These are phyloP conservation scores for Parnassius mnemosyne DNA, from an alignment of 2,888 invertebrate genomes.

Conservation along the genomic window DNA sequence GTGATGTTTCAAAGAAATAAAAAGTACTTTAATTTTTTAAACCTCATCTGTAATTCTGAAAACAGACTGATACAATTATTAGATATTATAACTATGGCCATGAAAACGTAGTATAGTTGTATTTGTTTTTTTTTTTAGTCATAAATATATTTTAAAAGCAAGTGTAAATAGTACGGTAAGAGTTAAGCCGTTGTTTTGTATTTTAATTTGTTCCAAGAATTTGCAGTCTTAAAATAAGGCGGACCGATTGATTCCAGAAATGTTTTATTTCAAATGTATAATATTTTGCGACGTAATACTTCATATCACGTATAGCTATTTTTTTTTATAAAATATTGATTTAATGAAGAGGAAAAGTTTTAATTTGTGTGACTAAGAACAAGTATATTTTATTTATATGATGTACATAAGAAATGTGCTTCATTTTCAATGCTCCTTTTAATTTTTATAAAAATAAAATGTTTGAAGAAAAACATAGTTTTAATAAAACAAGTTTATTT, in stretches of 20 bases:
- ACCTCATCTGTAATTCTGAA: too few relatives aligned
- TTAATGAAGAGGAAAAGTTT: slow-evolving; percentile 1
- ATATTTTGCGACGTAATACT: slow-evolving; percentile 7
- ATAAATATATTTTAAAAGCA: slow-evolving; percentile 15
- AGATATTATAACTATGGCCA: slow-evolving; percentile 1
- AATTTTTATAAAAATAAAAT: slow-evolving; percentile 23
- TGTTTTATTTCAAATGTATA: slow-evolving; percentile 19
- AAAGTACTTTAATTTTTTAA: too few relatives aligned
- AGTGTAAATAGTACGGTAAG: slow-evolving; percentile 21
- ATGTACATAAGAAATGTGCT: slow-evolving; percentile 9
- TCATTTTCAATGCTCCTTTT: slow-evolving; percentile 25
- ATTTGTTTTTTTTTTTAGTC: slow-evolving; percentile 14
- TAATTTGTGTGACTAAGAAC: slow-evolving; percentile 9
- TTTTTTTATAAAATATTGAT: slow-evolving; percentile 17
- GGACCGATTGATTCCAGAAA: background rate
- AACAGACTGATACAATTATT: too few relatives aligned
- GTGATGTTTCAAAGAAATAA: too few relatives aligned
- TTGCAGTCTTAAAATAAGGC: background rate
- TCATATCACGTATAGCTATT: slow-evolving; percentile 21
- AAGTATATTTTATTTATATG: slow-evolving; percentile 20
- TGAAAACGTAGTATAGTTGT: background rate
- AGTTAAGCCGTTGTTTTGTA: slow-evolving; percentile 13
- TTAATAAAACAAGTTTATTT: slow-evolving; percentile 16
- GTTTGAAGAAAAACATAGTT: slow-evolving; percentile 16
- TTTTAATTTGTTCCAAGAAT: slow-evolving; percentile 5